phyloP scores from a whole-genome alignment of 1,140 invertebrate genomes.

The Drosophila asahinai region DNA sequence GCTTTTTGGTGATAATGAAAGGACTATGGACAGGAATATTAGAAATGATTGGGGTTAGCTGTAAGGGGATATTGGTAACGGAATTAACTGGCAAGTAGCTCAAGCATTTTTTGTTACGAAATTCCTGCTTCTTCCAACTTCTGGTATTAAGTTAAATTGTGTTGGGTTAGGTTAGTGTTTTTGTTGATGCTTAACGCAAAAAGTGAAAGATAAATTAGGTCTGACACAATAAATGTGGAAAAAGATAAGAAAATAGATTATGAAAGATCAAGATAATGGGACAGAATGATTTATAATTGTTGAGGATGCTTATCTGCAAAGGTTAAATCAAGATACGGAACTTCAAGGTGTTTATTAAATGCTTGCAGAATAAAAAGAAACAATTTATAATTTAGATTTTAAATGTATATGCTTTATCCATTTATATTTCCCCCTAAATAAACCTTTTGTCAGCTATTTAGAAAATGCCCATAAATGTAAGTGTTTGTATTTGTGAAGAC shows the following conservation, averaged over 20 bases:
- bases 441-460: not conserved
- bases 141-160: too few relatives aligned
- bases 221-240: not conserved
- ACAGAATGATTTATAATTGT: not conserved
- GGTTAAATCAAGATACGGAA: too few relatives aligned
- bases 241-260: not conserved
- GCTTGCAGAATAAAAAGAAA: too few relatives aligned
- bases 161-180: too few relatives aligned
- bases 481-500: not conserved
- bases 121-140: too few relatives aligned
- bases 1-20: constrained; percentile 11
- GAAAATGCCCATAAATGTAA: not conserved
- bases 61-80: not conserved
- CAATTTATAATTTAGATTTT: not conserved
- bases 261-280: not conserved
- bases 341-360: too few relatives aligned
- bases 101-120: too few relatives aligned
- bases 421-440: not conserved
- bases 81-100: not conserved
- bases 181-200: too few relatives aligned
- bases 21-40: constrained; percentile 24
- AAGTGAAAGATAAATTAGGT: not conserved
- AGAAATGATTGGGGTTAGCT: constrained; percentile 13
- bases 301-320: not conserved
- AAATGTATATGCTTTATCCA: too few relatives aligned